Evolutionary conservation across 1,140 invertebrate genomes (phyloP), one percentile per base, ranked within the genome.

Genomic region (Aleiodes sp.): DNA sequence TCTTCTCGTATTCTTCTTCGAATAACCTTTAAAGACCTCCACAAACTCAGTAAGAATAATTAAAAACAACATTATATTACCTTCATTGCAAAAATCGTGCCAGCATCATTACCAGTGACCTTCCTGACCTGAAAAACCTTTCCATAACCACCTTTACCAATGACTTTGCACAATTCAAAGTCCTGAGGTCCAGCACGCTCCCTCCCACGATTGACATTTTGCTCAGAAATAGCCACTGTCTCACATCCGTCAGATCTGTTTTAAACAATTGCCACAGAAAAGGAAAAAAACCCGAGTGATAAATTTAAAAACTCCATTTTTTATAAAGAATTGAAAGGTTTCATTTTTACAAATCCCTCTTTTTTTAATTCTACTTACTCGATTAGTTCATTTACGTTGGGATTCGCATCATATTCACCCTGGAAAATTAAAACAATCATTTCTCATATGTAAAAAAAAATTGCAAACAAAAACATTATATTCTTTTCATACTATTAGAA

Each of bases 81-180:
- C 91, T 99, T 99, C 98, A 99, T 99, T 26, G 98, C 98, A 91
- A 98, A 99, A 80, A 99, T 94, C 72, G 94, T 94, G 46, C 95
- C 94, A 16, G 89, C 87, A 89, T 99, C 96, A 77, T 92, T 89
- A 21, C 98, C 98, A 78, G 92, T 95, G 65, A 92, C 90, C 88
- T 99, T 99, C 62, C 94, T 89, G 7, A 99, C 98, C 89, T 96
- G 94, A 83, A 94, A 94, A 60, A 99, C 98, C 89, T 99, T 99
- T 78, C 98, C 98, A 91, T 99, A 99, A 37, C 98, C 98, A 73
- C 98, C 98, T 91, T 98, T 98, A 6, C 98, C 98, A 35, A 99
- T 90, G 64, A 99, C 97, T 87, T 96, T 98, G 52, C 96, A 89
- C 41, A 99, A 85, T 85, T 98, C 94, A 89, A 99, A 99, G 87